Percentiles rank a stretch among this genome's conserved stretches.
These are phyloP conservation scores for Ceratitis capitata DNA, from an alignment of 1,140 invertebrate genomes.

Conservation along the genomic window DNA sequence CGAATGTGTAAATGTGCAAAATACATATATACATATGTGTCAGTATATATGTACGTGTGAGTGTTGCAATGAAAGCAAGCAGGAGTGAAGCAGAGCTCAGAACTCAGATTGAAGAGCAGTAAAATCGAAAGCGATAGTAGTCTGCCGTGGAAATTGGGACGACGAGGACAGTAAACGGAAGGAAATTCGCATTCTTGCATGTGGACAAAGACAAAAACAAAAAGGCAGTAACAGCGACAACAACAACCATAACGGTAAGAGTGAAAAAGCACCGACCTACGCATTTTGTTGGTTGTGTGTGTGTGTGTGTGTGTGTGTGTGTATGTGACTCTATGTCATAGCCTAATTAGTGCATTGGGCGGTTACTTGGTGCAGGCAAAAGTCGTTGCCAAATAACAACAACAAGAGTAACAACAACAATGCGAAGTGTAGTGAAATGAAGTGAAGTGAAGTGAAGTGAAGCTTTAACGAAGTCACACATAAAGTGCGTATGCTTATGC, in stretches of 20 bases:
- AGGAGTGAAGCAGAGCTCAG: neutral
- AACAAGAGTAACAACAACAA: neutral
- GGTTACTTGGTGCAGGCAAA: slow-evolving; percentile 2
- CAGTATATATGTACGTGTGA: neutral
- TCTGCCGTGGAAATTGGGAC: slow-evolving; percentile 11
- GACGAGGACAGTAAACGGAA: slow-evolving; percentile 10
- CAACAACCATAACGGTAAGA: neutral
- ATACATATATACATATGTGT: neutral
- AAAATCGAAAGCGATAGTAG: slow-evolving; percentile 38
- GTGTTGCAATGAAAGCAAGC: neutral
- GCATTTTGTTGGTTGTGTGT: no score
- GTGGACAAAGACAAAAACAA: neutral
- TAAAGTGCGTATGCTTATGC: neutral
- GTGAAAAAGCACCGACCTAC: neutral
- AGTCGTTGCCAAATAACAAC: neutral
- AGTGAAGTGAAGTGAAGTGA: no score
- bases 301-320: neutral
- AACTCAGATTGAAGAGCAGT: slow-evolving; percentile 21
- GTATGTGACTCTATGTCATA: slow-evolving; percentile 35
- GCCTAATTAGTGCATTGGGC: slow-evolving; percentile 62
- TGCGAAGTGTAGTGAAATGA: no score
- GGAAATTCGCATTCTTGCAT: neutral
- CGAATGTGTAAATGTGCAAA: neutral
- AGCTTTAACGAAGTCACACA: neutral
- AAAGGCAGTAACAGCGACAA: neutral